A percentile compares a stretch with the other conserved stretches of the same genome.
Evolutionary conservation across 1,140 invertebrate species (phyloP).

Genomic region (Meloidogyne exigua): DNA sequence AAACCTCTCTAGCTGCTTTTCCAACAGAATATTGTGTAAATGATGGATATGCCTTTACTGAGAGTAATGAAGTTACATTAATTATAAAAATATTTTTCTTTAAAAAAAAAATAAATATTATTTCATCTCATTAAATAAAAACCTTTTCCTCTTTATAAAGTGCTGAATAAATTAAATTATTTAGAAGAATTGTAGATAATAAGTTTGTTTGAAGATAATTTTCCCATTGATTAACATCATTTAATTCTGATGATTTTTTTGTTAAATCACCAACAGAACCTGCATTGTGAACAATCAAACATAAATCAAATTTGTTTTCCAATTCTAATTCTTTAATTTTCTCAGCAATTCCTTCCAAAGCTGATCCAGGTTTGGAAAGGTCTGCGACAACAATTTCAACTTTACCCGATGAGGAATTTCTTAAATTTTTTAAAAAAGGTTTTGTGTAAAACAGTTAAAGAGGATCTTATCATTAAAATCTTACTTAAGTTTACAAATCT

Average conservation of each 20-base stretch:
- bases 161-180: constrained; percentile 26
- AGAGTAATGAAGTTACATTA: constrained; percentile 83
- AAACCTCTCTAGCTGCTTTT: constrained; percentile 77
- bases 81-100: constrained; percentile 69
- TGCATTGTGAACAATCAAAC: constrained; percentile 83
- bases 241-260: constrained; percentile 69
- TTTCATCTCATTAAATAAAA: neutral
- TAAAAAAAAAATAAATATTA: constrained; percentile 12
- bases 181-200: constrained; percentile 69
- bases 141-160: constrained; percentile 24
- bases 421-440: constrained; percentile 8
- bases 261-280: constrained; percentile 78
- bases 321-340: constrained; percentile 11
- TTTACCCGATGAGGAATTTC: constrained; percentile 19
- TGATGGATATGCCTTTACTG: constrained; percentile 75
- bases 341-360: constrained; percentile 22
- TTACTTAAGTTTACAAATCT: constrained; percentile 27
- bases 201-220: constrained; percentile 78
- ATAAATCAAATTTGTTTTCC: constrained; percentile 69
- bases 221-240: constrained; percentile 59
- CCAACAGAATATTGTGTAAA: constrained; percentile 70
- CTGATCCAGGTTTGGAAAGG: constrained; percentile 39
- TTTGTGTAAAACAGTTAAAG: no score
- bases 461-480: no score
- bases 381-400: constrained; percentile 55